Conservation (phyloP, 2,113 vertebrate species). For the Erythrolamprus reginae region DNA sequence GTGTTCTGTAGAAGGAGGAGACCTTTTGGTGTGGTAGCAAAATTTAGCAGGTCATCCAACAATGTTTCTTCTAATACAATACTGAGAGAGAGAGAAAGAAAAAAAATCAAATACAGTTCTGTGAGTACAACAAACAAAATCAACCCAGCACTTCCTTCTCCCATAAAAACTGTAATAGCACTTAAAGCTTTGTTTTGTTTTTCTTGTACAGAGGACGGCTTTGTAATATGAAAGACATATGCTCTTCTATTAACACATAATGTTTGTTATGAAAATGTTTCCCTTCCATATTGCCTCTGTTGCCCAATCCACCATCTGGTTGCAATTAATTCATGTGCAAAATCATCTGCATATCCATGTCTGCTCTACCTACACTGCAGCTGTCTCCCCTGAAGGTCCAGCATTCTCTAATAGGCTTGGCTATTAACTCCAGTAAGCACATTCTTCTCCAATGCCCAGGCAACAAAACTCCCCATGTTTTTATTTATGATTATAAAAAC, state of each 20-base stretch:
- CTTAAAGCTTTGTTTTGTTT: neutral
- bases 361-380: neutral
- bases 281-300: neutral
- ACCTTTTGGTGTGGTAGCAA: constrained; percentile 88
- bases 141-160: neutral
- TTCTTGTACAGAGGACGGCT: neutral
- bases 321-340: neutral
- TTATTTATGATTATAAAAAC: neutral
- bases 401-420: neutral
- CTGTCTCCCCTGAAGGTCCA: neutral
- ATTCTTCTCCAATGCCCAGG: neutral
- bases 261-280: neutral
- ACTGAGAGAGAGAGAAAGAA: constrained; percentile 64
- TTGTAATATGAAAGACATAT: neutral
- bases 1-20: constrained; percentile 87
- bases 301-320: neutral
- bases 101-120: constrained; percentile 15
- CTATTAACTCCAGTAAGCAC: neutral
- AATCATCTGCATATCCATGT: neutral
- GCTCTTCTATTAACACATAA: neutral
- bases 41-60: constrained; percentile 88
- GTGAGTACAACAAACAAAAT: neutral
- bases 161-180: neutral
- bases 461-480: neutral
- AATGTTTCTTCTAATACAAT: constrained; percentile 87